phyloP scores from a whole-genome alignment of 2,888 invertebrate species.

The Luperina testacea region DNA sequence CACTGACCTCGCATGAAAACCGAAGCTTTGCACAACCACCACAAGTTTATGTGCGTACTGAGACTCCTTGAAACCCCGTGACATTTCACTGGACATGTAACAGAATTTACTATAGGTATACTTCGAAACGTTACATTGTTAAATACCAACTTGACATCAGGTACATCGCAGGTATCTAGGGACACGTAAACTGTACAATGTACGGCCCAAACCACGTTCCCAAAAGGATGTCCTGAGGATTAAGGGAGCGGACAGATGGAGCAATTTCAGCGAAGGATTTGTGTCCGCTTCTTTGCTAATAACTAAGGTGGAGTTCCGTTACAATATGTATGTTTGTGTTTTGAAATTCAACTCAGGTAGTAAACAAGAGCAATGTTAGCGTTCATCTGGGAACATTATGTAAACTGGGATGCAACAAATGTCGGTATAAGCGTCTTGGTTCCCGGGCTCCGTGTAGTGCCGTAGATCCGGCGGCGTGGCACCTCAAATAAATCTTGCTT shows the following conservation, averaged over 20 bases:
- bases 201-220: constrained; percentile 56
- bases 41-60: constrained; percentile 28
- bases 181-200: constrained; percentile 56
- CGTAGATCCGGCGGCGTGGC: constrained; percentile 71
- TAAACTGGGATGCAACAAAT: constrained; percentile 61
- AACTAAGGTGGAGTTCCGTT: constrained; percentile 41
- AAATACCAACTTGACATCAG: constrained; percentile 54
- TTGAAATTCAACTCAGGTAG: constrained; percentile 54
- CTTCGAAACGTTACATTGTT: constrained; percentile 53
- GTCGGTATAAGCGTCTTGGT: constrained; percentile 65
- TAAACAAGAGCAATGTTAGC: constrained; percentile 49
- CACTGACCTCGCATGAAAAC: constrained; percentile 51
- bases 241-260: constrained; percentile 53
- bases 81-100: constrained; percentile 35
- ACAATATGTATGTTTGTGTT: constrained; percentile 48
- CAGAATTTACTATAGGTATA: constrained; percentile 30
- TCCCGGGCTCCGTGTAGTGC: constrained; percentile 61
- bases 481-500: constrained; percentile 84
- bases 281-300: constrained; percentile 53
- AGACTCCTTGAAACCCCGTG: constrained; percentile 28
- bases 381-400: constrained; percentile 57
- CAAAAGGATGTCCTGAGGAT: constrained; percentile 58
- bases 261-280: constrained; percentile 58
- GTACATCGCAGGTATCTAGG: constrained; percentile 44
- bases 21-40: constrained; percentile 44